These are phyloP conservation scores for Bradypodion ventrale DNA, from an alignment of 2,797 vertebrate species.

Conservation along the genomic window DNA sequence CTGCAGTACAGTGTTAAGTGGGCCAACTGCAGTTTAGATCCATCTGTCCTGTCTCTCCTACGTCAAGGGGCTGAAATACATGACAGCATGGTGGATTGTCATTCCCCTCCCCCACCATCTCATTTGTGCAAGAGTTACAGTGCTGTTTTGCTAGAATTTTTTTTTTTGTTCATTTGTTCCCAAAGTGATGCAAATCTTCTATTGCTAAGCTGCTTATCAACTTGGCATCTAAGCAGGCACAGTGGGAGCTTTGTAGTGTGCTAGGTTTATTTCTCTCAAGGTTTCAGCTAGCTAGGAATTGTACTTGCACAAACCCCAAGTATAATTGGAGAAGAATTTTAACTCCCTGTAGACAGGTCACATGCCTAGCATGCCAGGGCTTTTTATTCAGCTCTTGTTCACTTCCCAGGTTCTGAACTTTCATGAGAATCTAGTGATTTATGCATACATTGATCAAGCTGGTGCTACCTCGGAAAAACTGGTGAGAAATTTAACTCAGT, in stretches of 20 bases:
- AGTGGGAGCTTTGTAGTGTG: not conserved
- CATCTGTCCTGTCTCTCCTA: no score
- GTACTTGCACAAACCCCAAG: conserved; percentile 23
- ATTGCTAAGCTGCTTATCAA: conserved; percentile 22
- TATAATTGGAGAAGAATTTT: conserved; percentile 24
- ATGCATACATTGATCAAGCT: conserved; percentile 18
- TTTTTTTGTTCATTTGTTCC: not conserved
- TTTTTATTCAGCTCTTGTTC: conserved; percentile 29
- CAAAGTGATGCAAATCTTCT: conserved; percentile 27
- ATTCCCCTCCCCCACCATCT: not conserved
- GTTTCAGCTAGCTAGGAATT: conserved; percentile 29
- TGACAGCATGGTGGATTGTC: not conserved
- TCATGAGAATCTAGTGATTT: not conserved
- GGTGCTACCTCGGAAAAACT: conserved; percentile 24
- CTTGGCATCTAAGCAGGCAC: not conserved
- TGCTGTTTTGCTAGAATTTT: not conserved
- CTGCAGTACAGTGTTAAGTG: not conserved
- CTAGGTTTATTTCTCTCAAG: conserved; percentile 5
- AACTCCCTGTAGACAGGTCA: conserved; percentile 13
- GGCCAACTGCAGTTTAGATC: not conserved
- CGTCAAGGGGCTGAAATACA: not conserved
- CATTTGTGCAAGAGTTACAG: conserved; percentile 1
- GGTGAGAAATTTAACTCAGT: conserved; percentile 13
- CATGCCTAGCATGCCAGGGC: not conserved
- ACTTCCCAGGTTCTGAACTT: conserved; percentile 39